Percentiles rank a stretch among this genome's conserved stretches.
phyloP scores from a whole-genome alignment of 2,113 vertebrate genomes.

The Falco punctatus region DNA sequence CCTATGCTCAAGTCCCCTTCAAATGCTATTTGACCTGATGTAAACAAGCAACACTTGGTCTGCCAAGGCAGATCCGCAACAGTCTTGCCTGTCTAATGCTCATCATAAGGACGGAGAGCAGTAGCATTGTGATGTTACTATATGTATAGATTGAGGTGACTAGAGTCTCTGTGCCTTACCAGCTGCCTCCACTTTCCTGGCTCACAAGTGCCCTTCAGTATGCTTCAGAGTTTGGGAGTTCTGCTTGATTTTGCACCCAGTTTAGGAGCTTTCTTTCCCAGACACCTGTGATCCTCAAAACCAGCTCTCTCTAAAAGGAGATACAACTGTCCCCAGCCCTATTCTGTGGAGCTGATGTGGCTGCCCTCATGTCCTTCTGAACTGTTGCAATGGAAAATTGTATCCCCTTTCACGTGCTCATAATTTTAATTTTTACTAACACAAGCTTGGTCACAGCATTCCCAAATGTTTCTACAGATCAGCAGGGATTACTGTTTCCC shows the following conservation, averaged over 20 bases:
- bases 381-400: not conserved
- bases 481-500: not conserved
- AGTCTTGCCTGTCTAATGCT: not conserved
- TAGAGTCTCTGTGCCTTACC: not conserved
- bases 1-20: not conserved
- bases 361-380: not conserved
- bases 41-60: not conserved
- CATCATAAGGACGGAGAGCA: not conserved
- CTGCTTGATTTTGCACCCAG: not conserved
- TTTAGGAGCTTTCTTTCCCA: not conserved
- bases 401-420: not conserved
- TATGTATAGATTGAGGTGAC: not conserved
- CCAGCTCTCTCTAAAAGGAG: not conserved
- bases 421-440: not conserved
- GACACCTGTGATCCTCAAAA: not conserved
- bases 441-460: not conserved
- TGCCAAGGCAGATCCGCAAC: not conserved
- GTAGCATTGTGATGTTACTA: rapidly evolving
- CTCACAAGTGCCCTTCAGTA: too few relatives aligned
- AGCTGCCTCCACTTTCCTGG: not conserved
- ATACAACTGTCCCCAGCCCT: not conserved
- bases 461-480: not conserved
- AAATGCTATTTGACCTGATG: not conserved
- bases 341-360: not conserved
- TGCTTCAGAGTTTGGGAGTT: not conserved